Percentiles rank a stretch among this genome's conserved stretches.
Conservation (phyloP, 2,113 vertebrate species). For the Psettodes erumei region DNA sequence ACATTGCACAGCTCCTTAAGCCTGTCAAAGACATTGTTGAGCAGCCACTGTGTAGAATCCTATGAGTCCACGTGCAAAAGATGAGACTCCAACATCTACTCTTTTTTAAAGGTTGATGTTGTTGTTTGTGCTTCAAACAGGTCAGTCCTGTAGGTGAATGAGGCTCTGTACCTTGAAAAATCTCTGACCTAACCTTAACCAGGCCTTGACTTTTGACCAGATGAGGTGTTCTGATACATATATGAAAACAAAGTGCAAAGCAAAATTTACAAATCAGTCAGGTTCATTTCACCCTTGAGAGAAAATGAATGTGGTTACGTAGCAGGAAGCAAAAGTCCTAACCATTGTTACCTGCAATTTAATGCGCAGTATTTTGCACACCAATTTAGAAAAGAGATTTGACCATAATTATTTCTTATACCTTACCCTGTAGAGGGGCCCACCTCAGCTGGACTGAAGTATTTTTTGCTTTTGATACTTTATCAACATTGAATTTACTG, state of each 20-base stretch:
- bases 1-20: slow-evolving; percentile 23
- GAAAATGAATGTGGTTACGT: neutral
- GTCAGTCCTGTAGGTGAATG: neutral
- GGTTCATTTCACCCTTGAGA: neutral
- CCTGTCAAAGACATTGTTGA: slow-evolving; percentile 20
- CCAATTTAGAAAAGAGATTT: neutral
- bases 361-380: neutral
- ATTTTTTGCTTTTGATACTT: too few relatives aligned
- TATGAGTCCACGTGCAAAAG: slow-evolving; percentile 22
- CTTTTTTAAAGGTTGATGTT: slow-evolving; percentile 4
- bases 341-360: neutral
- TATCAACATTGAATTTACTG: neutral
- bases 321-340: neutral
- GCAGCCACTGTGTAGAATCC: slow-evolving; percentile 41
- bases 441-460: too few relatives aligned
- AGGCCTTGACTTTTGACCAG: neutral
- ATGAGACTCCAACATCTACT: slow-evolving; percentile 26
- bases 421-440: too few relatives aligned
- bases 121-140: neutral
- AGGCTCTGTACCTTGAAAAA: neutral
- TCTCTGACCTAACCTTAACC: neutral
- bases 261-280: neutral
- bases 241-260: neutral
- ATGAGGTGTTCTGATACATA: neutral
- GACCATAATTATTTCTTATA: neutral